Evolutionary conservation across 1,140 invertebrate genomes (phyloP).

Genomic region (Leptestheria dahalacensis): DNA sequence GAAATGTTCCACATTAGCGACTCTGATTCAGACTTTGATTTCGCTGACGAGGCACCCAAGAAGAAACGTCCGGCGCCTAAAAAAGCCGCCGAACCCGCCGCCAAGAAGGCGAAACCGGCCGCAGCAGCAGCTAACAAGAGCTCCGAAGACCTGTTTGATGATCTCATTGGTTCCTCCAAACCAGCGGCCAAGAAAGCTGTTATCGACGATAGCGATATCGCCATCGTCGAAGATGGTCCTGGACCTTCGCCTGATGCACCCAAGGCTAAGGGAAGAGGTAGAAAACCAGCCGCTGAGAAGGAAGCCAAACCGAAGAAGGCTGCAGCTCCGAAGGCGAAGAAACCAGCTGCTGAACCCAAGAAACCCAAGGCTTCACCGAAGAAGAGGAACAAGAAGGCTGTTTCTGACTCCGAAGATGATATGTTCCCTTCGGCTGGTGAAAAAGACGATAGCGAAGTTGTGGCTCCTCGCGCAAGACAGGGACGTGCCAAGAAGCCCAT

Average conservation of each 20-base stretch:
- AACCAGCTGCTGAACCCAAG: constrained; percentile 19
- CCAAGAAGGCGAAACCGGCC: constrained; percentile 13
- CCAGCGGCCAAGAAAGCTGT: constrained; percentile 15
- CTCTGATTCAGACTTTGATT: constrained; percentile 14
- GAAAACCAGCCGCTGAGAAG: constrained; percentile 10
- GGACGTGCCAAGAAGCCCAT: constrained; percentile 24
- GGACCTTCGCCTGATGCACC: constrained; percentile 15
- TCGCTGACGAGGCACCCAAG: constrained; percentile 10
- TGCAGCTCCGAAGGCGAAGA: constrained; percentile 11
- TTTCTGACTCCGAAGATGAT: constrained; percentile 23
- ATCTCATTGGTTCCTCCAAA: constrained; percentile 12
- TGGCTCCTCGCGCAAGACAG: constrained; percentile 19
- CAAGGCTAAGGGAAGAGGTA: constrained; percentile 14
- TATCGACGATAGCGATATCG: constrained; percentile 17
- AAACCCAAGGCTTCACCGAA: constrained; percentile 22
- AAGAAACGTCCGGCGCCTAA: constrained; percentile 10
- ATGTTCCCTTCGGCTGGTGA: not conserved
- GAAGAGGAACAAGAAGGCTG: constrained; percentile 26
- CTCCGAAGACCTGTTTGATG: constrained; percentile 13
- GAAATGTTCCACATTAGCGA: constrained; percentile 18
- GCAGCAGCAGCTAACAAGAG: constrained; percentile 7
- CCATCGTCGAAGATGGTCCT: constrained; percentile 16
- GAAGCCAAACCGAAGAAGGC: constrained; percentile 11
- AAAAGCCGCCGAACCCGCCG: constrained; percentile 3
- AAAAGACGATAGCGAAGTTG: constrained; percentile 6